These are phyloP conservation scores for Lophotis ruficrista DNA, from an alignment of 2,113 vertebrate species.

Conservation along the genomic window DNA sequence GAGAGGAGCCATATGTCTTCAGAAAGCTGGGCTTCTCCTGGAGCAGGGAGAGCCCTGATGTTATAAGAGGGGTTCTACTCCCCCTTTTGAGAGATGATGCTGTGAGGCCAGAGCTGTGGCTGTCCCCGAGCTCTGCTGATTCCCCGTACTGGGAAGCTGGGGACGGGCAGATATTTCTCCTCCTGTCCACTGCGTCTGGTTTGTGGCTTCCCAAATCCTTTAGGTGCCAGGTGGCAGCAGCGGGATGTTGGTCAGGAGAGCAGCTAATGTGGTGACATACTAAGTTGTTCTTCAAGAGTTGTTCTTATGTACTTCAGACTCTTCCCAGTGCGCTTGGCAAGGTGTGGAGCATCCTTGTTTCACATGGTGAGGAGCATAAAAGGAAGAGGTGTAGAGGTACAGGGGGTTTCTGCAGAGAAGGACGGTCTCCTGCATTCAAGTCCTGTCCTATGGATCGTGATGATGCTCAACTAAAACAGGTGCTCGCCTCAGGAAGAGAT, in stretches of 20 bases:
- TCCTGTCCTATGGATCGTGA: rapidly evolving
- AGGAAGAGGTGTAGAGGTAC: neutral
- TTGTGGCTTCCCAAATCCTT: neutral
- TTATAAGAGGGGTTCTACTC: neutral
- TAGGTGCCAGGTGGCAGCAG: neutral
- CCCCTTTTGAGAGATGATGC: neutral
- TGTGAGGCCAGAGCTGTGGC: neutral
- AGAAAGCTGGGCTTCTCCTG: neutral
- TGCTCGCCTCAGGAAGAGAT: neutral
- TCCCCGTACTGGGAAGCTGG: neutral
- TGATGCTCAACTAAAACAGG: neutral
- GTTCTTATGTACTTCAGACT: neutral
- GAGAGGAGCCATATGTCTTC: conserved; percentile 5
- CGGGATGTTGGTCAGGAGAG: neutral
- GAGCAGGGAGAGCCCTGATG: neutral
- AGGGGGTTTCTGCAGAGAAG: neutral
- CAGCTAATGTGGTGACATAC: neutral
- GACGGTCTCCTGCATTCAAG: neutral
- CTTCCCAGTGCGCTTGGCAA: neutral
- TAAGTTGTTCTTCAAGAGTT: neutral
- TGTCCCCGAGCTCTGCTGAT: neutral
- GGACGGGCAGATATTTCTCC: neutral
- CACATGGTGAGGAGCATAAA: neutral
- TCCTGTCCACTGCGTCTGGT: neutral
- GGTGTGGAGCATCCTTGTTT: neutral